These are phyloP conservation scores for Danionella cerebrum DNA, from an alignment of 2,113 vertebrate genomes.

Conservation along the genomic window DNA sequence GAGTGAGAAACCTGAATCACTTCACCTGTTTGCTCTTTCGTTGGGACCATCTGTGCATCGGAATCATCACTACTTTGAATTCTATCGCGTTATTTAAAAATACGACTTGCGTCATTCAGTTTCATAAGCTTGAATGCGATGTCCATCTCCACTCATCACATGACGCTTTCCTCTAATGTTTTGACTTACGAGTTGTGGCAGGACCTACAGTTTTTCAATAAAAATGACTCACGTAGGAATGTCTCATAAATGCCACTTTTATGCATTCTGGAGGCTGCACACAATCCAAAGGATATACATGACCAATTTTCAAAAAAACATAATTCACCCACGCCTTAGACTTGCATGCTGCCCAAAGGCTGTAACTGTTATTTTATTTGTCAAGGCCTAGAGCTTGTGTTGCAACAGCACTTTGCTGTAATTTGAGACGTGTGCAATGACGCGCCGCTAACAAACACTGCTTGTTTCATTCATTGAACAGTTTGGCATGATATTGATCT, in stretches of 20 bases:
- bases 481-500: too few relatives aligned
- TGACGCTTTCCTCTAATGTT: neutral
- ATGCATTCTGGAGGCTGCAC: neutral
- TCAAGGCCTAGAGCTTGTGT: neutral
- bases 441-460: neutral
- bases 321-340: neutral
- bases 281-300: neutral
- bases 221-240: constrained; percentile 1
- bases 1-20: neutral
- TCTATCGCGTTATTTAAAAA: too few relatives aligned
- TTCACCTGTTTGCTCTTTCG: neutral
- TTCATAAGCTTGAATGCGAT: too few relatives aligned
- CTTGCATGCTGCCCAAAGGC: neutral
- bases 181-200: constrained; percentile 1
- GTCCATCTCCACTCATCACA: neutral
- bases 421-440: neutral
- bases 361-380: constrained; percentile 2
- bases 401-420: neutral
- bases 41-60: neutral
- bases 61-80: too few relatives aligned
- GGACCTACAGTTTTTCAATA: constrained; percentile 25
- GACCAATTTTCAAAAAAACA: neutral
- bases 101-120: too few relatives aligned
- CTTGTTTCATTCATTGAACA: neutral
- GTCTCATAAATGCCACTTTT: neutral